phyloP scores from a whole-genome alignment of 2,888 invertebrate species.

The Xestia sexstrigata region DNA sequence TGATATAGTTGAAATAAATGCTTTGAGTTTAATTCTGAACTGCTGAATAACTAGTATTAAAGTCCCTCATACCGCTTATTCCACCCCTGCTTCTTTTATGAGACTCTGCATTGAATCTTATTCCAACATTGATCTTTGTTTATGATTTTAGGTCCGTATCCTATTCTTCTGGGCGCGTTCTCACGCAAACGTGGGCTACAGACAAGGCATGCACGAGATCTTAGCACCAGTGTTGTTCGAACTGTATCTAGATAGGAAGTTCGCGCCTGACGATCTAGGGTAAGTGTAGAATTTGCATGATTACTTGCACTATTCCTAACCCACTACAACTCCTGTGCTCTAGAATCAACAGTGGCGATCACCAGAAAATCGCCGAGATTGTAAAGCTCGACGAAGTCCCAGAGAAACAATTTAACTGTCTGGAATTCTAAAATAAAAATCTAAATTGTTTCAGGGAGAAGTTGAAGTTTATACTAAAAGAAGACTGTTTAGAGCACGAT shows the following conservation, averaged over 20 bases:
- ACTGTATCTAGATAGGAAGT: constrained; percentile 93
- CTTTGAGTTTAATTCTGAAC: not conserved
- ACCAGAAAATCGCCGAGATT: too few relatives aligned
- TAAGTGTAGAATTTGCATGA: constrained; percentile 53
- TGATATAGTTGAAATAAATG: too few relatives aligned
- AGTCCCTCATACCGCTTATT: not conserved
- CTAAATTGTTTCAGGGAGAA: constrained; percentile 92
- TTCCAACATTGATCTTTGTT: not conserved
- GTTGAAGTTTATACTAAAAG: constrained; percentile 92
- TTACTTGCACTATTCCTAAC: too few relatives aligned
- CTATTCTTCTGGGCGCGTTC: constrained; percentile 92
- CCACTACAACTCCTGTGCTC: too few relatives aligned
- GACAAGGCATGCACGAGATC: constrained; percentile 97
- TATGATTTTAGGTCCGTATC: constrained; percentile 85
- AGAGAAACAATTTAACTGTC: too few relatives aligned
- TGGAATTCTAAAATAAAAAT: too few relatives aligned
- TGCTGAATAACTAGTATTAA: not conserved
- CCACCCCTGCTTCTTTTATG: not conserved
- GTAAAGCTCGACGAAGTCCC: too few relatives aligned
- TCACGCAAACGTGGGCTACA: constrained; percentile 93
- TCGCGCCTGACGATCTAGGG: constrained; percentile 77
- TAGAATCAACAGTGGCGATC: too few relatives aligned
- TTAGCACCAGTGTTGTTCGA: constrained; percentile 95
- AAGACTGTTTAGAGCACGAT: constrained; percentile 94
- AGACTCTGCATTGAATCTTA: not conserved